A percentile compares a stretch with the other conserved stretches of the same genome.
Evolutionary conservation across 2,888 invertebrate genomes (phyloP).

Genomic region (Gryllus longicercus): DNA sequence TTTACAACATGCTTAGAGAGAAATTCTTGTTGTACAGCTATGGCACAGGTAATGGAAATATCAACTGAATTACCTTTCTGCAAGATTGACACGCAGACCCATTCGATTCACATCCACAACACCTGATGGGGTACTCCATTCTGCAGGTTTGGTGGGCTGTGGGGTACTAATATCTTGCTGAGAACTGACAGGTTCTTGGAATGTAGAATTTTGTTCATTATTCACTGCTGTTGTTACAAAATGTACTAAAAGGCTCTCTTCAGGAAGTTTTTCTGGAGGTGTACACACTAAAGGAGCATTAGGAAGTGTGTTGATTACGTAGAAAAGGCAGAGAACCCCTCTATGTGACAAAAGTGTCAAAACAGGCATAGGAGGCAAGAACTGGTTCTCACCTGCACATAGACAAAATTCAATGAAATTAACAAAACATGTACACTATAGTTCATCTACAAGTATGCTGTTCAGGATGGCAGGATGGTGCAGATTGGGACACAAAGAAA

Average conservation of each 20-base stretch:
- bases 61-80: not conserved
- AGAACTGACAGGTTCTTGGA: not conserved
- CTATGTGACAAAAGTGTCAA: slow-evolving; percentile 72
- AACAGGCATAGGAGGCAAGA: slow-evolving; percentile 71
- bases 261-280: slow-evolving; percentile 54
- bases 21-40: too few relatives aligned
- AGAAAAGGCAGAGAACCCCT: slow-evolving; percentile 73
- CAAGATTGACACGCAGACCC: not conserved
- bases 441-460: not conserved
- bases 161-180: not conserved
- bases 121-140: not conserved
- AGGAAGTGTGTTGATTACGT: slow-evolving; percentile 66
- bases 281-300: slow-evolving; percentile 59
- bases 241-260: slow-evolving; percentile 40
- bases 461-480: too few relatives aligned
- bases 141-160: not conserved
- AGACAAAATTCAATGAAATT: too few relatives aligned
- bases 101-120: not conserved
- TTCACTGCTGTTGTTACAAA: slow-evolving; percentile 21
- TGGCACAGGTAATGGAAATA: too few relatives aligned
- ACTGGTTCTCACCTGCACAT: slow-evolving; percentile 55
- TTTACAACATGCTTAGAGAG: too few relatives aligned
- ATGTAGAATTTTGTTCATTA: not conserved
- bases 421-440: not conserved
- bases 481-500: too few relatives aligned